Conservation (phyloP, 2,113 vertebrate genomes). For the Callipepla californica region DNA sequence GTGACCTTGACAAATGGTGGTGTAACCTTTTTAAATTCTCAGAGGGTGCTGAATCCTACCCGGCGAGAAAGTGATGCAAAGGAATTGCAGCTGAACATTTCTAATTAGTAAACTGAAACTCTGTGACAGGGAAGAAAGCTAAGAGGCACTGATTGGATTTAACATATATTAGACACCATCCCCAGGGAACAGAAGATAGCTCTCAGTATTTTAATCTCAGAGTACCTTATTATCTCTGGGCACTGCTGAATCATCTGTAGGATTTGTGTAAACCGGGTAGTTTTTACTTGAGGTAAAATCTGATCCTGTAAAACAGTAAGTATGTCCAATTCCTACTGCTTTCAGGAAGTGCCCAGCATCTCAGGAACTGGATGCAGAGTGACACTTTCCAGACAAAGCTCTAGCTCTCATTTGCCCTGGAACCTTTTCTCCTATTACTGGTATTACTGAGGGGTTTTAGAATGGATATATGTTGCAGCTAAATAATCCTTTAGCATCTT, state of each 20-base stretch:
- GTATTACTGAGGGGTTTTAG: neutral
- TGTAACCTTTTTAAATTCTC: constrained; percentile 46
- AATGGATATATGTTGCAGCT: neutral
- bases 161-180: constrained; percentile 45
- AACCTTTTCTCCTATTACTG: neutral
- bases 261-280: neutral
- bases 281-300: neutral
- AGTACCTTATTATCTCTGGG: constrained; percentile 22
- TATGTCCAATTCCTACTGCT: neutral
- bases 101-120: constrained; percentile 67
- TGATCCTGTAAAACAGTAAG: neutral
- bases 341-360: neutral
- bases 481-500: neutral
- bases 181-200: constrained; percentile 22
- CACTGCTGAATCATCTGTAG: neutral
- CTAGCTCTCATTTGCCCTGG: neutral
- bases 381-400: neutral
- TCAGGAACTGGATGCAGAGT: neutral
- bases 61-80: constrained; percentile 38
- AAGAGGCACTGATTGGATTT: constrained; percentile 57
- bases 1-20: constrained; percentile 66
- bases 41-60: constrained; percentile 33
- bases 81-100: constrained; percentile 58
- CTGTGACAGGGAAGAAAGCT: constrained; percentile 51
- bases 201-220: constrained; percentile 5